Evolutionary conservation across 2,797 vertebrate species (phyloP).

Genomic region (Sebastes miniatus): DNA sequence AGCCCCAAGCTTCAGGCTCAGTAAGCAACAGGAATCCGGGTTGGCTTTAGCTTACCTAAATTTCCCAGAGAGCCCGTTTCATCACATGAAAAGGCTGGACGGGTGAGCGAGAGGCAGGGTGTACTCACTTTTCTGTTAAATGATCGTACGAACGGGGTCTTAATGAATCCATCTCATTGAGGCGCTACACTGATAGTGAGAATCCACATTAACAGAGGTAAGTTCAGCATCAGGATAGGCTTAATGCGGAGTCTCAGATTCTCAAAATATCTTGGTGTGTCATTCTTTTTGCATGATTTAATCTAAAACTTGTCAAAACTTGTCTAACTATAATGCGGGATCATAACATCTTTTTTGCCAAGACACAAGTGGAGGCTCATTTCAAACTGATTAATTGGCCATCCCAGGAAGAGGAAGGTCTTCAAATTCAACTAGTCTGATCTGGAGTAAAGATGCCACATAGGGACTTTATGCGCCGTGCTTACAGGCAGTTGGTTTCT

Average conservation of each 20-base stretch:
- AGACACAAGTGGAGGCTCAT: background rate
- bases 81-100: conserved; percentile 14
- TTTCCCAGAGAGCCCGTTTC: background rate
- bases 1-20: conserved; percentile 39
- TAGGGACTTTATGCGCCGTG: background rate
- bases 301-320: background rate
- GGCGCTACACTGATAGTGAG: background rate
- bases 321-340: background rate
- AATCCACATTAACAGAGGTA: conserved; percentile 42
- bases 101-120: conserved; percentile 8
- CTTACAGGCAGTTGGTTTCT: background rate
- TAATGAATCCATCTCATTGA: conserved; percentile 45
- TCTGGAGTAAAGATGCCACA: too few relatives aligned
- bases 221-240: conserved; percentile 24
- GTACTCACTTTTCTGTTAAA: conserved; percentile 33
- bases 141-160: conserved; percentile 19
- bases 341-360: background rate
- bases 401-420: background rate
- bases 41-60: conserved; percentile 39
- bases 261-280: background rate
- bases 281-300: background rate
- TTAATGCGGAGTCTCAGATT: background rate
- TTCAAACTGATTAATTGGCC: background rate
- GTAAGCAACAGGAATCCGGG: conserved; percentile 56
- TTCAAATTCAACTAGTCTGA: background rate